Evolutionary conservation across 2,888 invertebrate species (phyloP).

Genomic region (Rapana venosa): DNA sequence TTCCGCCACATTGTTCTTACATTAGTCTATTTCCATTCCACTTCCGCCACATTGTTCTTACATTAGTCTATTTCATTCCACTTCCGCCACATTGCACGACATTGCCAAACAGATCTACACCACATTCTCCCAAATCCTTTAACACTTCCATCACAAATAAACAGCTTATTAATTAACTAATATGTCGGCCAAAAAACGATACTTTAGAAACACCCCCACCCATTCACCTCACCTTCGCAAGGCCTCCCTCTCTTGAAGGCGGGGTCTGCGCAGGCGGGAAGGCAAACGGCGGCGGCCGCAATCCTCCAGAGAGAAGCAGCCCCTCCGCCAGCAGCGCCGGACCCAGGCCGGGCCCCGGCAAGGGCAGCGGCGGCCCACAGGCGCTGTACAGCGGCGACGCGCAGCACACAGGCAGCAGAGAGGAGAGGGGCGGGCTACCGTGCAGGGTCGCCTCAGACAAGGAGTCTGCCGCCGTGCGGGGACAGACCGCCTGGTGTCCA

Average conservation of each 20-base stretch:
- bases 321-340: conserved; percentile 10
- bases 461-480: background rate
- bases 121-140: no score
- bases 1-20: no score
- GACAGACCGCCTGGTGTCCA: background rate
- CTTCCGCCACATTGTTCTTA: no score
- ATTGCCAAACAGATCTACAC: no score
- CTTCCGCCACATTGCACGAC: no score
- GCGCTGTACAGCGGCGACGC: conserved; percentile 16
- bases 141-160: no score
- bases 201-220: background rate
- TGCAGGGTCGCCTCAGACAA: background rate
- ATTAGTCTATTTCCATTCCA: no score
- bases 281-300: background rate
- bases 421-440: background rate
- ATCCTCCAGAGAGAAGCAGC: background rate
- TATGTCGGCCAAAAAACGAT: background rate
- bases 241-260: background rate
- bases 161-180: no score
- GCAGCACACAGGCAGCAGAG: background rate
- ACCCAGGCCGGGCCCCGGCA: background rate
- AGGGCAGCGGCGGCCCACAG: background rate
- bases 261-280: background rate
- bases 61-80: no score
- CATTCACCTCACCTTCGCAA: background rate